Percentiles rank a stretch among this genome's conserved stretches.
Evolutionary conservation across 2,797 vertebrate genomes (phyloP).

Genomic region (Euthynnus affinis): DNA sequence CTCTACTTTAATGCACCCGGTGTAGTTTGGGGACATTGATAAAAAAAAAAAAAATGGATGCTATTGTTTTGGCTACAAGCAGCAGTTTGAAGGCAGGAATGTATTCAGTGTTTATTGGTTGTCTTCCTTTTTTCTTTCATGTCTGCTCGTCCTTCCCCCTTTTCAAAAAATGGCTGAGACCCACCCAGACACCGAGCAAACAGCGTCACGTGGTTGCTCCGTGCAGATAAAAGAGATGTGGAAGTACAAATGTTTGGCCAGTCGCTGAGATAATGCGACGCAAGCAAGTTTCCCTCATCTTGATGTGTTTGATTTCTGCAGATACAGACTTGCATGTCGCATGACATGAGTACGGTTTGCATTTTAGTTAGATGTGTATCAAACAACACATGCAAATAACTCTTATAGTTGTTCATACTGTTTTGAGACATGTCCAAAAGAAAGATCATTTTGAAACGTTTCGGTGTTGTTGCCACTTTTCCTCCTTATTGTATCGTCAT

Average conservation of each 20-base stretch:
- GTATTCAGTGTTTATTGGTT: conserved; percentile 44
- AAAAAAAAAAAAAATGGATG: conserved; percentile 23
- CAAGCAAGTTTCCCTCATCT: conserved; percentile 47
- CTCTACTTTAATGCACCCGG: conserved; percentile 21
- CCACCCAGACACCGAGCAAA: conserved; percentile 67
- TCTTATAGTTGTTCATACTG: background rate
- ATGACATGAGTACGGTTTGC: background rate
- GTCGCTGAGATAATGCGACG: conserved; percentile 40
- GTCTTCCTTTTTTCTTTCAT: conserved; percentile 66
- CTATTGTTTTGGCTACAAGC: conserved; percentile 67
- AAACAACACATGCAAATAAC: background rate
- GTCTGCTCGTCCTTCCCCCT: conserved; percentile 31
- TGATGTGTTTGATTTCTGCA: conserved; percentile 29
- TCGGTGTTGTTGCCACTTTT: no score
- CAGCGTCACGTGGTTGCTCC: conserved; percentile 57
- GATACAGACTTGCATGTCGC: conserved; percentile 21
- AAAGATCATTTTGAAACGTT: background rate
- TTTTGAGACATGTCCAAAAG: background rate
- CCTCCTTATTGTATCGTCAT: background rate
- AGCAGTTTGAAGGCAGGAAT: conserved; percentile 55
- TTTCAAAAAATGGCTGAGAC: conserved; percentile 34
- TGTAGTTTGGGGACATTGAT: conserved; percentile 11
- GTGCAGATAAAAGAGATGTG: conserved; percentile 54
- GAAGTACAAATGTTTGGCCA: conserved; percentile 60
- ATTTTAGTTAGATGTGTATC: background rate